Evolutionary conservation across 2,888 invertebrate genomes (phyloP), one percentile per base, ranked within the genome.

Genomic region (Drosophila neotestacea): DNA sequence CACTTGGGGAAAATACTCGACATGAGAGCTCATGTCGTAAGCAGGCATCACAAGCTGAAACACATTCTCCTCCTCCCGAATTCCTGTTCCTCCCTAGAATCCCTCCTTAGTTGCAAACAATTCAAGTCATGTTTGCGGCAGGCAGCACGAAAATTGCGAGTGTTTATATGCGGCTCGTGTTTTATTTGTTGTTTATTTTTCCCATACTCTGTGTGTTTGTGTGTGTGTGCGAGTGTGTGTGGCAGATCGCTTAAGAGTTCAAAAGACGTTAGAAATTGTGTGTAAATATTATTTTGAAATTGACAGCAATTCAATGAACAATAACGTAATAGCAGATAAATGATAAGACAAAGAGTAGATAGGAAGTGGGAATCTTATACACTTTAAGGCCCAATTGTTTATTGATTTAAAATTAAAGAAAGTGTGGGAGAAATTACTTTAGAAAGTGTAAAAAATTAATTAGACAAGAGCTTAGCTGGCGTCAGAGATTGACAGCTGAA

Each of bases 261-360:
- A 66, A 58, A 71, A 71, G 64, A 73, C 60, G 64, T 47, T 63
- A 28, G 48, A 56, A 68, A 73, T 83, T 70, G 75, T 73, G 79
- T 74, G 76, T 76, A 84, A 84, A 88, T 84, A 88, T 83, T 84
- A 70, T 81, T 86, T 73, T 72, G 67, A 84, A 84, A 84, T 88
- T 88, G 89, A 79, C 81, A 81, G 70, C 87, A 81, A 79, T 79
- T 81, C 70, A 77, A 77, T 80, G 72, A 79, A 70, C 84, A 80
- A 79, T 80, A 83, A 79, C 51, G 65, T 73, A 81, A 87, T 75
- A 71, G 58, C 59, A 73, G 66, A 73, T 77, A 77, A 83, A 65
- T 51, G 65, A 47, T 13, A 54, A 69, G 68, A 55, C 56, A 16
- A 30, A 46, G 9, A 4, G 48, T 4, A 61, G 32, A 48, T 5